A percentile compares a stretch with the other conserved stretches of the same genome.
phyloP scores from a whole-genome alignment of 2,888 invertebrate genomes.

The Melolontha melolontha region DNA sequence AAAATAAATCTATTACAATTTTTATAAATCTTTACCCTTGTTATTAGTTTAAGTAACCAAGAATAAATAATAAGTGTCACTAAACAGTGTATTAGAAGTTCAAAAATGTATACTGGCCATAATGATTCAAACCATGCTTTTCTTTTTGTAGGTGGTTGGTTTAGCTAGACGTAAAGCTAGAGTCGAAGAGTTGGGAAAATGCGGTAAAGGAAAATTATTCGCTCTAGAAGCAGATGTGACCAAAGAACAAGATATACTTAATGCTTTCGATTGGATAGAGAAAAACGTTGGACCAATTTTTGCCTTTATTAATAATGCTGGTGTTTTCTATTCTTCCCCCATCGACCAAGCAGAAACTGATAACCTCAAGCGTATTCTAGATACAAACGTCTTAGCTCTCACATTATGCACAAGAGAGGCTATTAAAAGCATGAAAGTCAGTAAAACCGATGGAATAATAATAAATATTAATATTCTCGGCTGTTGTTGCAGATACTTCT shows the following conservation, averaged over 20 bases:
- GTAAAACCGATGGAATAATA: too few relatives aligned
- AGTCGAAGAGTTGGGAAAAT: slow-evolving; percentile 13
- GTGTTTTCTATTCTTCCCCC: neutral
- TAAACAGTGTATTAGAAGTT: too few relatives aligned
- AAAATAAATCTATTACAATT: too few relatives aligned
- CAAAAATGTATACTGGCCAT: too few relatives aligned
- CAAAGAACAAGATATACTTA: too few relatives aligned
- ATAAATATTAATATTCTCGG: too few relatives aligned
- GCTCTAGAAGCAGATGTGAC: slow-evolving; percentile 24
- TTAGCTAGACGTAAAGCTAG: slow-evolving; percentile 24
- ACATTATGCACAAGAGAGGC: slow-evolving; percentile 11
- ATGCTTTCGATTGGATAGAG: slow-evolving; percentile 23
- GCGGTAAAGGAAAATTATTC: slow-evolving; percentile 14
- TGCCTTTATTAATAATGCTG: slow-evolving; percentile 26
- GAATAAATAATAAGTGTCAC: too few relatives aligned
- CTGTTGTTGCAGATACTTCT: too few relatives aligned
- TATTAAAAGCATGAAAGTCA: slow-evolving; percentile 7
- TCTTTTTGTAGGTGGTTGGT: slow-evolving; percentile 18
- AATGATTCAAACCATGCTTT: too few relatives aligned
- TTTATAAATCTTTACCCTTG: too few relatives aligned
- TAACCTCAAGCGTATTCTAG: slow-evolving; percentile 2
- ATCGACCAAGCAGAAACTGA: slow-evolving; percentile 14
- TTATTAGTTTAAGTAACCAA: too few relatives aligned
- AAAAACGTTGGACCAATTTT: slow-evolving; percentile 25
- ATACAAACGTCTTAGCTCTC: slow-evolving; percentile 2